Conservation (phyloP, 2,113 vertebrate species). For the Chionomys nivalis region DNA sequence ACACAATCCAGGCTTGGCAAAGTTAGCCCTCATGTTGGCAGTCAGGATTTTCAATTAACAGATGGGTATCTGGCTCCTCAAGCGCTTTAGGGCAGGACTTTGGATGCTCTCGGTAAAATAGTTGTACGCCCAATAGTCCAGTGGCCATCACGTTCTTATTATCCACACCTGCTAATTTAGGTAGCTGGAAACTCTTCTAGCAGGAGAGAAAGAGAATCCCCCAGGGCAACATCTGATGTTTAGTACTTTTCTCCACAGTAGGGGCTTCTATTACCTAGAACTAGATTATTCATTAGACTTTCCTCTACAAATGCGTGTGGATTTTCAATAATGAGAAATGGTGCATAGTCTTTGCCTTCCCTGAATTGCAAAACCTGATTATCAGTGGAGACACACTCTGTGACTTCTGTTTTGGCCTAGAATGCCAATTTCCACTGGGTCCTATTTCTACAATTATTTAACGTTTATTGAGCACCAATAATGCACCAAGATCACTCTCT, state of each 20-base stretch:
- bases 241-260: constrained; percentile 7
- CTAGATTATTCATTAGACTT: constrained; percentile 31
- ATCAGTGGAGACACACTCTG: constrained; percentile 52
- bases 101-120: constrained; percentile 53
- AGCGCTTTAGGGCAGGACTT: constrained; percentile 55
- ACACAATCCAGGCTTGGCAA: constrained; percentile 77
- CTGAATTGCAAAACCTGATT: constrained; percentile 56
- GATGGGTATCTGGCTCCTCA: constrained; percentile 73
- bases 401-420: constrained; percentile 53
- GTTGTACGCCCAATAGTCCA: neutral
- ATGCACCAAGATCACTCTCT: constrained; percentile 39
- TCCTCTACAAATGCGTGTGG: constrained; percentile 24
- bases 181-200: neutral
- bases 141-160: constrained; percentile 21
- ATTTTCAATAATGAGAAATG: constrained; percentile 63
- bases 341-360: neutral
- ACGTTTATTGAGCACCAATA: constrained; percentile 71
- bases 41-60: constrained; percentile 79
- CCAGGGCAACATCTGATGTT: neutral
- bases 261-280: constrained; percentile 14
- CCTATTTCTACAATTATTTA: constrained; percentile 74
- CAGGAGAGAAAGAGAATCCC: neutral
- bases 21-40: constrained; percentile 74
- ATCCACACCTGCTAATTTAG: constrained; percentile 51
- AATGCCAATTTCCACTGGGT: constrained; percentile 54